phyloP scores from a whole-genome alignment of 2,888 invertebrate species.

The Spilosoma lubricipeda region DNA sequence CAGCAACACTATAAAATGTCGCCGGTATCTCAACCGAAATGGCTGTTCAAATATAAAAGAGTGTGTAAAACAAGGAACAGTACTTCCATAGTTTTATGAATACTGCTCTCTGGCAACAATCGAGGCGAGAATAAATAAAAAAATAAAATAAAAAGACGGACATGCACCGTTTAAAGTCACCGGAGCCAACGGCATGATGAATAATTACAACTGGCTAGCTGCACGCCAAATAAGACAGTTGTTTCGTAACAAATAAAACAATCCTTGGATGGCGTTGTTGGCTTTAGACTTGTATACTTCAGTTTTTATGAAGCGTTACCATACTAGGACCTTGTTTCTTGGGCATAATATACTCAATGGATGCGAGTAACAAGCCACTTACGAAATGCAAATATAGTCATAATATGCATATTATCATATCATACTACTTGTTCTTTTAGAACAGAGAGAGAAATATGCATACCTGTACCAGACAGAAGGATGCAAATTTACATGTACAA shows the following conservation, averaged over 20 bases:
- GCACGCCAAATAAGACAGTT: slow-evolving; percentile 69
- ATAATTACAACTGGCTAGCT: slow-evolving; percentile 76
- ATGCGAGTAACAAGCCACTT: slow-evolving; percentile 18
- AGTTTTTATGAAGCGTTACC: slow-evolving; percentile 63
- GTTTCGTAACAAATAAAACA: slow-evolving; percentile 61
- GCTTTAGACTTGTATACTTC: slow-evolving; percentile 54
- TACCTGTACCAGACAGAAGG: not conserved
- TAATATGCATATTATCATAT: not conserved
- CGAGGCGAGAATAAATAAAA: slow-evolving; percentile 77
- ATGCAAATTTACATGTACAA: not conserved
- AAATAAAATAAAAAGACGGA: slow-evolving; percentile 64
- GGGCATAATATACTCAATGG: slow-evolving; percentile 29
- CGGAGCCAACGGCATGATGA: slow-evolving; percentile 78
- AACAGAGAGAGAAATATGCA: not conserved
- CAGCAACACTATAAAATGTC: slow-evolving; percentile 58
- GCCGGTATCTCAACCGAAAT: slow-evolving; percentile 64
- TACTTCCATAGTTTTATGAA: slow-evolving; percentile 78
- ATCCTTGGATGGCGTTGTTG: slow-evolving; percentile 59
- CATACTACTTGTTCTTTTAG: not conserved
- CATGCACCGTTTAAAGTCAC: slow-evolving; percentile 80
- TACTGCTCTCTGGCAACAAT: slow-evolving; percentile 77
- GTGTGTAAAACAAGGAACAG: slow-evolving; percentile 76
- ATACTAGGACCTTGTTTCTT: slow-evolving; percentile 43
- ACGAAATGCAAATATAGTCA: not conserved
- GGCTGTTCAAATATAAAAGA: slow-evolving; percentile 76